phyloP scores from a whole-genome alignment of 1,140 invertebrate genomes.

The Lordiphosa clarofinis region DNA sequence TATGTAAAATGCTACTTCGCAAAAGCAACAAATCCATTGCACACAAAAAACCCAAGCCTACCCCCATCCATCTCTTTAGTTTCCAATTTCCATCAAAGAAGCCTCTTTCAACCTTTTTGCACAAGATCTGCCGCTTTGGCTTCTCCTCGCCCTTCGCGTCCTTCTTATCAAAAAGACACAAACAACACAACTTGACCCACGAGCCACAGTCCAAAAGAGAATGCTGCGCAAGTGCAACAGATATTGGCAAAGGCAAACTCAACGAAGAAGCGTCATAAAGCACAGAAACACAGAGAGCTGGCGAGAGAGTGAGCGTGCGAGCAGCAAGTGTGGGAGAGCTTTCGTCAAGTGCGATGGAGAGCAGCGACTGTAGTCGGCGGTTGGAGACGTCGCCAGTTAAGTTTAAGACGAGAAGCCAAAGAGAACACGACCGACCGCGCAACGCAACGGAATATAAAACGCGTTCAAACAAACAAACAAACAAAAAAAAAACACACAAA shows the following conservation, averaged over 20 bases:
- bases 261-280: constrained; percentile 32
- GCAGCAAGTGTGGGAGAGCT: constrained; percentile 11
- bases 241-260: constrained; percentile 15
- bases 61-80: too few relatives aligned
- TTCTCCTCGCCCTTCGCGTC: constrained; percentile 14
- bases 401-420: constrained; percentile 55
- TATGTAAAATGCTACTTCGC: too few relatives aligned
- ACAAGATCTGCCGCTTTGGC: constrained; percentile 1
- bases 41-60: too few relatives aligned
- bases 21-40: too few relatives aligned
- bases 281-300: constrained; percentile 17
- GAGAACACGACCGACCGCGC: constrained; percentile 51
- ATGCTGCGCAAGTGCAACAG: constrained; percentile 61
- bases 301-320: constrained; percentile 2
- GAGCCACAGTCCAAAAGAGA: constrained; percentile 13
- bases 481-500: constrained; percentile 33
- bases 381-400: constrained; percentile 33
- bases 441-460: constrained; percentile 66
- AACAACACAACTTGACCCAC: constrained; percentile 24
- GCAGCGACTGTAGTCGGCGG: constrained; percentile 3
- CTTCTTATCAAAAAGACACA: constrained; percentile 30
- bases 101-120: background rate
- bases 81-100: constrained; percentile 7
- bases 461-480: constrained; percentile 30
- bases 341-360: constrained; percentile 25